phyloP scores from a whole-genome alignment of 2,113 vertebrate genomes.

The Micromys minutus region DNA sequence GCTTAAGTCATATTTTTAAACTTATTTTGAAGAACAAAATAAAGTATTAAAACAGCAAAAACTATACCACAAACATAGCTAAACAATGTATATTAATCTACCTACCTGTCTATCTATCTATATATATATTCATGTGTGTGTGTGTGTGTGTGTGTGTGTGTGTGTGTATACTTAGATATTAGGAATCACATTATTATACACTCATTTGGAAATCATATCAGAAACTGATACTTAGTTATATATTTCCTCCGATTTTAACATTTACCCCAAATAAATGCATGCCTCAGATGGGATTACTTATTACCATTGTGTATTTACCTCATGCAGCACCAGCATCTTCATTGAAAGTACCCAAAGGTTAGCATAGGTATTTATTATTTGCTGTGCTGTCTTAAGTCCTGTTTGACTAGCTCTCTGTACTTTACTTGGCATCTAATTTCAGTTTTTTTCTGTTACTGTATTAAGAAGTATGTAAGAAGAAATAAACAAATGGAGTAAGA shows the following conservation, averaged over 20 bases:
- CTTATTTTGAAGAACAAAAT: constrained; percentile 25
- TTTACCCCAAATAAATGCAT: background rate
- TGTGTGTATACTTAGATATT: too few relatives aligned
- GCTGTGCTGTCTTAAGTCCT: background rate
- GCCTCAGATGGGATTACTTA: background rate
- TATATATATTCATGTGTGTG: too few relatives aligned
- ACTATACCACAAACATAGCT: background rate
- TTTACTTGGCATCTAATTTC: background rate
- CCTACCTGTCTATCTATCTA: too few relatives aligned
- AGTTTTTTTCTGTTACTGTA: background rate
- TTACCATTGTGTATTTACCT: background rate
- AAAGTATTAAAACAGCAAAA: background rate
- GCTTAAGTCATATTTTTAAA: constrained; percentile 65
- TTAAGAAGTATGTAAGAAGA: background rate
- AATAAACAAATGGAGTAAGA: background rate
- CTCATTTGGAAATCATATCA: background rate
- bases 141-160: too few relatives aligned
- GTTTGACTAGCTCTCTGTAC: fast-evolving
- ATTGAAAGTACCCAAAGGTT: background rate
- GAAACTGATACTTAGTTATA: background rate
- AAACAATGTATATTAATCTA: background rate
- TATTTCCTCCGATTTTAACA: constrained; percentile 7
- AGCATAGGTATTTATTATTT: background rate
- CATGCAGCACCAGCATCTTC: background rate
- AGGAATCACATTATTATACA: background rate